phyloP scores from a whole-genome alignment of 2,113 vertebrate species.

The Notothenia rossii region DNA sequence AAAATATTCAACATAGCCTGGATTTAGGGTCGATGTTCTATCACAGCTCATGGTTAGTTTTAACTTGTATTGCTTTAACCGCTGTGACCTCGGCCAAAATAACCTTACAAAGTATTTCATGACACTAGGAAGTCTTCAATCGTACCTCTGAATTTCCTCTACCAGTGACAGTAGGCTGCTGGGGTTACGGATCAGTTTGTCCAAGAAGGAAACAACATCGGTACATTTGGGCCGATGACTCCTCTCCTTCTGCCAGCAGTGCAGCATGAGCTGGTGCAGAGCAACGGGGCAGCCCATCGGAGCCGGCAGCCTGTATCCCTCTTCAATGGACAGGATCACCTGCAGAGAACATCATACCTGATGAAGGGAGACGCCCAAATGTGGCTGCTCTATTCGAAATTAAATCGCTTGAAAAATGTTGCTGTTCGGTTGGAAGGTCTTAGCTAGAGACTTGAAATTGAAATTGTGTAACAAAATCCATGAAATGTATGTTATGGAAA shows the following conservation, averaged over 20 bases:
- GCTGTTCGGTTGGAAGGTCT: not conserved
- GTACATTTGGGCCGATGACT: slow-evolving; percentile 94
- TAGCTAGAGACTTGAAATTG: slow-evolving; percentile 2
- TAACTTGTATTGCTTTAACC: not conserved
- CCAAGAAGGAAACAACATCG: slow-evolving; percentile 94
- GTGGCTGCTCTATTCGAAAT: slow-evolving; percentile 1
- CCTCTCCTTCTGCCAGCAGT: slow-evolving; percentile 98
- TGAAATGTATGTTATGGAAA: too few species aligned
- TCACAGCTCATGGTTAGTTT: not conserved
- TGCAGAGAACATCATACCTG: slow-evolving; percentile 60
- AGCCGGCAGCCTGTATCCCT: slow-evolving; percentile 95
- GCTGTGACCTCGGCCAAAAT: not conserved
- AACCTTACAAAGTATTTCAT: not conserved
- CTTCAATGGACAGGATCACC: slow-evolving; percentile 97
- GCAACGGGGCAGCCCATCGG: slow-evolving; percentile 96
- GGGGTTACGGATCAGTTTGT: slow-evolving; percentile 96
- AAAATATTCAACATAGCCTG: not conserved
- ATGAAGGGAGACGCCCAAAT: not conserved
- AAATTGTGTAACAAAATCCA: not conserved
- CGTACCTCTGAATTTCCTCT: slow-evolving; percentile 93
- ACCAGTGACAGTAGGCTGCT: slow-evolving; percentile 93
- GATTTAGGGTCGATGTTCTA: not conserved
- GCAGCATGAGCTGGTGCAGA: slow-evolving; percentile 96
- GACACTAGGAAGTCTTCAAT: not conserved
- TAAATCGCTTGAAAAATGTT: not conserved